These are phyloP conservation scores for Paraplagusia blochii DNA, from an alignment of 2,113 vertebrate genomes.

Conservation along the genomic window DNA sequence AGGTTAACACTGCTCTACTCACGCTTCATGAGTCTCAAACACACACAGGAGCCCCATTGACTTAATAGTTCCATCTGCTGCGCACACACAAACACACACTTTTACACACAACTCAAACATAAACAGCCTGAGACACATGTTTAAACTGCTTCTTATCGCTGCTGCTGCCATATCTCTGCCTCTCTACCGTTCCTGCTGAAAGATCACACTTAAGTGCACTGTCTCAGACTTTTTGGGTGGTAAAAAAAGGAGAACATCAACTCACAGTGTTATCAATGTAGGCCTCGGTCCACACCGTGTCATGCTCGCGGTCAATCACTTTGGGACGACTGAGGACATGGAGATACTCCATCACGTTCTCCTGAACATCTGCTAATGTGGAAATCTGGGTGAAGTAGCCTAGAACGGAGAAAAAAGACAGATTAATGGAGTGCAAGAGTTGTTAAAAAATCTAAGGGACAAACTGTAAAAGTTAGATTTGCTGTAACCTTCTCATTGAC, in stretches of 20 bases:
- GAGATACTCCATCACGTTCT: slow-evolving; percentile 99
- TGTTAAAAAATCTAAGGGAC: too few species aligned
- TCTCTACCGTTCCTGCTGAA: slow-evolving; percentile 6
- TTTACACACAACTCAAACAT: neutral
- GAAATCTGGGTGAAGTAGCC: slow-evolving; percentile 99
- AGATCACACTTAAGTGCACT: neutral
- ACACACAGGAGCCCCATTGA: slow-evolving; percentile 87
- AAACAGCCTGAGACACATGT: slow-evolving; percentile 12
- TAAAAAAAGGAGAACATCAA: slow-evolving; percentile 35
- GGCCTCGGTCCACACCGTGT: slow-evolving; percentile 96
- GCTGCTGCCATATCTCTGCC: neutral
- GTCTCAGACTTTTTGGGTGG: neutral
- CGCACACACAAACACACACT: slow-evolving; percentile 28
- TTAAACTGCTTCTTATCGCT: slow-evolving; percentile 8
- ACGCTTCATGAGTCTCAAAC: slow-evolving; percentile 81
- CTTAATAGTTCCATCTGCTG: slow-evolving; percentile 90
- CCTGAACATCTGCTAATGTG: slow-evolving; percentile 95
- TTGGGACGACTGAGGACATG: slow-evolving; percentile 97
- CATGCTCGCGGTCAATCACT: slow-evolving; percentile 96
- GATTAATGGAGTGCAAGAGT: too few species aligned
- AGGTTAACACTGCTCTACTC: slow-evolving; percentile 82
- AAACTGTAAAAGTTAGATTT: too few species aligned
- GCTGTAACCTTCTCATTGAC: too few species aligned
- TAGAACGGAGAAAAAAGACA: slow-evolving; percentile 54
- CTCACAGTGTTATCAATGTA: slow-evolving; percentile 98